A percentile compares a stretch with the other conserved stretches of the same genome.
Evolutionary conservation across 2,113 vertebrate genomes (phyloP).

Genomic region (Laterallus jamaicensis): DNA sequence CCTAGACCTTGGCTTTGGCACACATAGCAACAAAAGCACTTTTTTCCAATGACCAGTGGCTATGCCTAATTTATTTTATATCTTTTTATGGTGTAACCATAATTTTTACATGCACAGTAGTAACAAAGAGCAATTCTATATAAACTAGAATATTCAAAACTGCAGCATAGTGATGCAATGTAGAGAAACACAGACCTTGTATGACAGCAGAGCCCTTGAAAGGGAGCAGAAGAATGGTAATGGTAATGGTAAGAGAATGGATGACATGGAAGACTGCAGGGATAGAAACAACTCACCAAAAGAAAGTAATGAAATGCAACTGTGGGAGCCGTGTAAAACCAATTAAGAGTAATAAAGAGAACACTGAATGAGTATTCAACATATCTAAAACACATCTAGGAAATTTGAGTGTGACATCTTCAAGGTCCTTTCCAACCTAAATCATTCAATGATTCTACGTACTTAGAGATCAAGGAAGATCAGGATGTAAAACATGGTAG

Average conservation of each 20-base stretch:
- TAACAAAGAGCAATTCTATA: neutral
- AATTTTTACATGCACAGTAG: neutral
- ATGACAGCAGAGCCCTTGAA: neutral
- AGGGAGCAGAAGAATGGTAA: neutral
- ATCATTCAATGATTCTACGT: too few relatives aligned
- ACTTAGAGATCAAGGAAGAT: neutral
- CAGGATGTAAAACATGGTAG: neutral
- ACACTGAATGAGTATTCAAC: neutral
- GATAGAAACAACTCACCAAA: neutral
- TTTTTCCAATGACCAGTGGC: neutral
- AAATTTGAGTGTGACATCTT: neutral
- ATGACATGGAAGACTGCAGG: neutral
- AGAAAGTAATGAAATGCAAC: neutral
- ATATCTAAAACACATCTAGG: neutral
- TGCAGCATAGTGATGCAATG: neutral
- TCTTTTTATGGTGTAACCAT: neutral
- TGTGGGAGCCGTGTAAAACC: neutral
- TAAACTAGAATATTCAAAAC: neutral
- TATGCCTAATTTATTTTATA: neutral
- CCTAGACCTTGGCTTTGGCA: neutral
- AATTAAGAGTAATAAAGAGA: neutral
- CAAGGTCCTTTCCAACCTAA: too few relatives aligned
- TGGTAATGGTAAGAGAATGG: neutral
- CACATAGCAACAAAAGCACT: neutral
- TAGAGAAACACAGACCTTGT: neutral